phyloP scores from a whole-genome alignment of 2,113 vertebrate species.

The Coryphaenoides rupestris region DNA sequence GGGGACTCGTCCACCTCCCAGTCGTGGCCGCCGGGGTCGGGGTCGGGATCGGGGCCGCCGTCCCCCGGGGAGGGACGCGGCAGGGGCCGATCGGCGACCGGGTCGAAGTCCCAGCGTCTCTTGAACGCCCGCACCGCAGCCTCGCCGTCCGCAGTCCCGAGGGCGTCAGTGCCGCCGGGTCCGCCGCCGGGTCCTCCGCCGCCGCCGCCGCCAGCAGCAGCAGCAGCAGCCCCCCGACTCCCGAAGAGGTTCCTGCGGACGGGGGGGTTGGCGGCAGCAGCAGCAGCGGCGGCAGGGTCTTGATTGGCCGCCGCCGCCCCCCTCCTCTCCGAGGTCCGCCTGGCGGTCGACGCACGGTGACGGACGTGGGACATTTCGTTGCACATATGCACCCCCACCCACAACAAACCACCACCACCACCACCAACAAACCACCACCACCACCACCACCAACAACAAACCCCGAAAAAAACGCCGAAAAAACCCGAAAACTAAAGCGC shows the following conservation, averaged over 20 bases:
- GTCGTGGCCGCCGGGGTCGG: too few species aligned
- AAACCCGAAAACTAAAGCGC: background rate
- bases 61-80: slow-evolving; percentile 67
- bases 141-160: slow-evolving; percentile 62
- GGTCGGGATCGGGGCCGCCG: too few species aligned
- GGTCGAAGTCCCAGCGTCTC: slow-evolving; percentile 87
- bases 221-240: slow-evolving; percentile 79
- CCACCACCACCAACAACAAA: slow-evolving; percentile 1
- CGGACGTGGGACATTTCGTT: slow-evolving; percentile 91
- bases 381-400: slow-evolving; percentile 51
- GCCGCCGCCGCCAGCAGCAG: too few species aligned
- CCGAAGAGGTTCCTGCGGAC: slow-evolving; percentile 90
- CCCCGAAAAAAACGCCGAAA: slow-evolving; percentile 1
- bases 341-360: slow-evolving; percentile 88
- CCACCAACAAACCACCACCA: slow-evolving; percentile 8
- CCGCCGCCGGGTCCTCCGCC: too few species aligned
- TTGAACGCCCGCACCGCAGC: slow-evolving; percentile 68
- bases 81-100: slow-evolving; percentile 77
- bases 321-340: slow-evolving; percentile 89
- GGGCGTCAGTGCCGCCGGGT: too few species aligned
- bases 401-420: slow-evolving; percentile 3
- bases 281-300: too few species aligned
- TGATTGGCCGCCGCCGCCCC: too few species aligned
- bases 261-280: slow-evolving; percentile 77
- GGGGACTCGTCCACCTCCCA: slow-evolving; percentile 79